Base-by-base conservation (phyloP, 2,113 vertebrate genomes). In the Python bivittatus region DNA sequence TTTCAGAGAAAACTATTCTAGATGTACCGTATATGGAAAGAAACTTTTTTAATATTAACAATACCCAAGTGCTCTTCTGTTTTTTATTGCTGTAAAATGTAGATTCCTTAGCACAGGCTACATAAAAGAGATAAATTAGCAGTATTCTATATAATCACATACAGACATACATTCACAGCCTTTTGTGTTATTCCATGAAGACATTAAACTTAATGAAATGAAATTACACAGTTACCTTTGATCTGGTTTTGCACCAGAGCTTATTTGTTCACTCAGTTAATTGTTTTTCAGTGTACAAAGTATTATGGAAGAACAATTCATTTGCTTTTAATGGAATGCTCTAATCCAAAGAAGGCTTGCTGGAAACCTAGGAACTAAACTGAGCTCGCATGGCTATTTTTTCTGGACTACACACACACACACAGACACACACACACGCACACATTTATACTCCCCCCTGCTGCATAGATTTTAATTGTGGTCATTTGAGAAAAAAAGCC, bases 171-270 rank as follows among this genome's bases (percentile, higher is more conserved):
- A 72, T n/a, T n/a, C 29, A 33, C 33, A 88, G 33, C 58, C 68
- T 64, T 9, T 2, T 68, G 23, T 52, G 42, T 64, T 89, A n/a
- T 64, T n/a, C 13, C 44, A 89, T 27, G 88, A 89, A 27, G 60
- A 6, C 52, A 25, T 29, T 52, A 48, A 68, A 68, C 48, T 64
- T 15, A 52, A 27, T 52, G 25, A 68, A 68, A 89, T 68, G 27
- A n/a, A 89, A 89, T 89, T 89, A 89, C 64, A 27, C 42, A 52
- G 15, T n/a, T 68, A 89, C 88, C 25, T 89, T 89, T 57, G 13
- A 87, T 87, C 29, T 57, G 53, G 20, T 58, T 58, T 58, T 61
- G 38, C 88, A 48, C 38, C 11, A 44, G 87, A 22, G 87, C 4
- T 33, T 44, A 64, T 27, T 68, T 68, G 58, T 25, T 52, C 60